These are phyloP conservation scores for Diglossa cyanea DNA, from an alignment of 2,797 vertebrate species.

Conservation along the genomic window DNA sequence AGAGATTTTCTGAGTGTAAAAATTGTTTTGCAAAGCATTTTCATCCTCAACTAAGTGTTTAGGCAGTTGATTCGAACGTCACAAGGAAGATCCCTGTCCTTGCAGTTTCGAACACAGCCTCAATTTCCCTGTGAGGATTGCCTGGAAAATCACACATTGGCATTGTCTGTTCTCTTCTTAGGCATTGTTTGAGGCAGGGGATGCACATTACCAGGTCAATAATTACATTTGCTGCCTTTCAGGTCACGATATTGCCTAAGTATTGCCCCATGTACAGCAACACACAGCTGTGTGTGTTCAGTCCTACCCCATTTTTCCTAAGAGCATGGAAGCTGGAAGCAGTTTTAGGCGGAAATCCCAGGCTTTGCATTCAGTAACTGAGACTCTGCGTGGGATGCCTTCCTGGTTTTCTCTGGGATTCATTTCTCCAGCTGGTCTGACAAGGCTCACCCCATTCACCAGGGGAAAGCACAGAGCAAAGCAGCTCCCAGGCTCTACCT, in stretches of 20 bases:
- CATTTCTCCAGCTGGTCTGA: not conserved
- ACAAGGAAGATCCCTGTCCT: not conserved
- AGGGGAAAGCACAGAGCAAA: not conserved
- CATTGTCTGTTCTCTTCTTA: fast-evolving
- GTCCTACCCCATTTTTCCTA: not conserved
- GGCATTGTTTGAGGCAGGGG: not conserved
- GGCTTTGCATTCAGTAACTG: not conserved
- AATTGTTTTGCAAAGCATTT: not conserved
- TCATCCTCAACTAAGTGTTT: not conserved
- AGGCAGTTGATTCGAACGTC: not conserved
- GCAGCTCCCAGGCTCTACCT: not conserved
- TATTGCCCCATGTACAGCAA: fast-evolving
- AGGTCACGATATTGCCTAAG: not conserved
- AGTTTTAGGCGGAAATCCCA: not conserved
- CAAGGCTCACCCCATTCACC: fast-evolving
- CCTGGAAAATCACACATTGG: not conserved
- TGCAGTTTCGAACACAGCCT: not conserved
- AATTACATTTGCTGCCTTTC: not conserved
- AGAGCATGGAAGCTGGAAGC: not conserved
- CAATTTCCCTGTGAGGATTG: fast-evolving
- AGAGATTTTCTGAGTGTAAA: not conserved
- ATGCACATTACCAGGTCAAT: not conserved
- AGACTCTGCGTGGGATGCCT: fast-evolving
- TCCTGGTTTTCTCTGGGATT: not conserved
- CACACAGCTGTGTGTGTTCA: not conserved